Evolutionary conservation across 2,797 vertebrate species (phyloP).

Genomic region (Sus cebifrons): DNA sequence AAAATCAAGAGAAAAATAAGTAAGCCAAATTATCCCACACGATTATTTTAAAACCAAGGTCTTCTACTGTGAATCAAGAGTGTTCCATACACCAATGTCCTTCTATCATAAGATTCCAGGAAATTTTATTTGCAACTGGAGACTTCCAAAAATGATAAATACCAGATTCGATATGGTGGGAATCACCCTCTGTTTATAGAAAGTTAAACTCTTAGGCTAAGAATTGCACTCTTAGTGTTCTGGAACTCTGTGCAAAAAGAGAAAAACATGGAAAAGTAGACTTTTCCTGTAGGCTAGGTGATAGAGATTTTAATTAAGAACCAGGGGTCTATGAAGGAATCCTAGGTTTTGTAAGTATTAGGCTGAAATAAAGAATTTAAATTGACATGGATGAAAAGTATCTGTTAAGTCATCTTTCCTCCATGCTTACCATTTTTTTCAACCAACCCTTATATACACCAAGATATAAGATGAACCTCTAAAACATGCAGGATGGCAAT

Average conservation of each 20-base stretch:
- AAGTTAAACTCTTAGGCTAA: conserved; percentile 61
- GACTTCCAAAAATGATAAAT: conserved; percentile 64
- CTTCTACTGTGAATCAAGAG: not conserved
- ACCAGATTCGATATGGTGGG: conserved; percentile 71
- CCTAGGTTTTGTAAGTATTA: conserved; percentile 3
- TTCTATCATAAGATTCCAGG: conserved; percentile 49
- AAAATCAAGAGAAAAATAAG: conserved; percentile 70
- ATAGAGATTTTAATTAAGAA: conserved; percentile 67
- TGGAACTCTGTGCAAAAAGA: conserved; percentile 40
- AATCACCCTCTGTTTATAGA: conserved; percentile 59
- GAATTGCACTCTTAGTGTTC: conserved; percentile 27
- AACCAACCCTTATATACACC: not conserved
- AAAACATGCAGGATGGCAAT: not conserved
- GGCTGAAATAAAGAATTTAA: conserved; percentile 13
- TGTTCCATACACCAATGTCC: conserved; percentile 32
- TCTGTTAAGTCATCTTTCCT: not conserved
- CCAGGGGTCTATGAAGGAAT: not conserved
- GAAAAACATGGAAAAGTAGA: conserved; percentile 38
- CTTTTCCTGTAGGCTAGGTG: not conserved
- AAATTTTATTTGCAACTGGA: conserved; percentile 62
- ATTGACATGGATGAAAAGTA: not conserved
- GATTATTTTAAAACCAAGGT: conserved; percentile 41
- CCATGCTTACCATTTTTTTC: not conserved
- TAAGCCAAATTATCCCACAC: conserved; percentile 15
- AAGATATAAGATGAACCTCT: conserved; percentile 4